Conservation (phyloP, 1,140 invertebrate genomes). For the Tetramorium simillimum region DNA sequence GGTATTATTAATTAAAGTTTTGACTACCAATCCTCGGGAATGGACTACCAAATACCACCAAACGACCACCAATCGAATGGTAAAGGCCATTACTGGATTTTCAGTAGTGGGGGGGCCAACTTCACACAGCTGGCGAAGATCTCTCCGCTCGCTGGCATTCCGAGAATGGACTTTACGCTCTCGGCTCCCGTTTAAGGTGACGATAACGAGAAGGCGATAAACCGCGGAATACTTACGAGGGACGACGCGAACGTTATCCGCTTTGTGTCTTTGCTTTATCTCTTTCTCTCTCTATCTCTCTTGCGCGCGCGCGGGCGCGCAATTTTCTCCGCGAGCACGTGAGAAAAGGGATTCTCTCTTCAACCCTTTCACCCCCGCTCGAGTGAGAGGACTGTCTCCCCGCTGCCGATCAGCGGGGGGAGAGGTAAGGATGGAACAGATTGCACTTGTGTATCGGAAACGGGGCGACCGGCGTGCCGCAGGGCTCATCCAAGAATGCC, state of each 20-base stretch:
- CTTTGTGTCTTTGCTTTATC: not conserved
- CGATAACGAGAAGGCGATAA: constrained; percentile 36
- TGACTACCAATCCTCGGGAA: too few relatives aligned
- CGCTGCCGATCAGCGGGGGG: not conserved
- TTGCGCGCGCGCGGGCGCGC: too few relatives aligned
- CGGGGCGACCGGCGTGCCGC: not conserved
- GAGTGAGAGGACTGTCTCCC: not conserved
- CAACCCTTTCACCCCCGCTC: not conserved
- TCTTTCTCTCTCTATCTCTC: not conserved
- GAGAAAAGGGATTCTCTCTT: too few relatives aligned
- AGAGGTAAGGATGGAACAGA: too few relatives aligned
- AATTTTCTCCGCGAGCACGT: too few relatives aligned
- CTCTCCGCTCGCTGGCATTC: not conserved
- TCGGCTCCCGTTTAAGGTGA: not conserved
- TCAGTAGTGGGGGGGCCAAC: too few relatives aligned
- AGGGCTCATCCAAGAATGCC: not conserved
- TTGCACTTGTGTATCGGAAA: too few relatives aligned
- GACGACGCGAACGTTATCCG: constrained; percentile 15
- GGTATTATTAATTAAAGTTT: too few relatives aligned
- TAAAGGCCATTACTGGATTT: too few relatives aligned
- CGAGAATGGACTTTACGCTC: not conserved
- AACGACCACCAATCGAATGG: too few relatives aligned
- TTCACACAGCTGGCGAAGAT: too few relatives aligned
- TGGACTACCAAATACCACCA: too few relatives aligned
- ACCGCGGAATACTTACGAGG: constrained; percentile 8